Base-by-base conservation (phyloP, 1,140 invertebrate species). In the Drosophila leontia region DNA sequence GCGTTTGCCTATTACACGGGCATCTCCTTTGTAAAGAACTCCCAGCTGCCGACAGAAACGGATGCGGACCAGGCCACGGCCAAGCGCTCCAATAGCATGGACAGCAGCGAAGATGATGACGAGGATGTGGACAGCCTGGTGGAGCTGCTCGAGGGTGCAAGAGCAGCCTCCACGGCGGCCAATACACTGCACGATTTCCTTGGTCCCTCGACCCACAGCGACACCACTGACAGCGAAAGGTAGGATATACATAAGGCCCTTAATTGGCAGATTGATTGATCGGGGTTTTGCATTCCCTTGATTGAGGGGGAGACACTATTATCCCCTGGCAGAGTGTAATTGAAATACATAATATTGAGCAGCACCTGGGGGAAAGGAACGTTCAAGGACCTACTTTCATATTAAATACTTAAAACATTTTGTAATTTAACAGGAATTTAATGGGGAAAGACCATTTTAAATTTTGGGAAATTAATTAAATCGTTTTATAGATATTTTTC, bases 1-100 rank as follows among this genome's bases (percentile, higher is more conserved):
- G 91, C 91, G n/a, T 88, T 92, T 62, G 82, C 79, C 58, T 92
- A 92, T 67, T 92, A 92, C 75, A 84, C 91, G 26, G 91, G 91
- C 29, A 92, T 92, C 26, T 92, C 91, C 1, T 92, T 92, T 55
- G 78, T 92, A 23, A 85, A 82, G 26, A 91, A 92, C 71, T 53
- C 74, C 0, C 82, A 86, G 53, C 58, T 79, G 42, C 45, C 74
- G 4, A 37, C 65, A 0, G 61, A 81, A 13, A 26, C 74, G 12
- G 62, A 80, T 8, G 17, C 42, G 5, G 61, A 77, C 45, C 15
- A 50, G 6, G 29, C 45, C 57, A 51, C 60, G n/a, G 44, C 50
- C 57, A 72, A 72, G 13, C 70, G 69, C 23, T 32, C 84, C 29
- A 57, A 64, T 37, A 90, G 85, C 59, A 69, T 76, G 35, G 90